Percentiles rank a stretch among this genome's conserved stretches.
Evolutionary conservation across 2,888 invertebrate species (phyloP).

Genomic region (Pristionchus exspectatus): DNA sequence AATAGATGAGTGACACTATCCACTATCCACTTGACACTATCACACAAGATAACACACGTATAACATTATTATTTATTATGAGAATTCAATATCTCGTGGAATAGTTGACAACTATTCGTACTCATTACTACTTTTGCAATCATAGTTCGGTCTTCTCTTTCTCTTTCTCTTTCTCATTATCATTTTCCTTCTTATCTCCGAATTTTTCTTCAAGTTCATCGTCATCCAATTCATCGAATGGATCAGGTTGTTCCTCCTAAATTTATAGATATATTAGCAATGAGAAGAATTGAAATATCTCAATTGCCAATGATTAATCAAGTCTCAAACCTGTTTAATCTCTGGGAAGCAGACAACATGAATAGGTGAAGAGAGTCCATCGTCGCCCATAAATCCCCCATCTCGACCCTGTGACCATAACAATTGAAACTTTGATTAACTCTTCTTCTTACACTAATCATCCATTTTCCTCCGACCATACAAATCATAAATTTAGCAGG

Average conservation of each 20-base stretch:
- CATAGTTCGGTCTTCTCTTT: background rate
- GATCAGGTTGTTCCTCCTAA: conserved; percentile 25
- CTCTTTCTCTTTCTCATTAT: background rate
- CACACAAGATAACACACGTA: background rate
- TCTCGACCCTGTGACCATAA: background rate
- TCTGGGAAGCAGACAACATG: conserved; percentile 23
- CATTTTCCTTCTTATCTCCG: background rate
- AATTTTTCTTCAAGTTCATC: conserved; percentile 1
- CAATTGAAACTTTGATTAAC: background rate
- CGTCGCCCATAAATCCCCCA: background rate
- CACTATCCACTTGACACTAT: conserved; percentile 23
- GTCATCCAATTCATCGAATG: conserved; percentile 40
- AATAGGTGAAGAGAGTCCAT: background rate
- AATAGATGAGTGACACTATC: conserved; percentile 27
- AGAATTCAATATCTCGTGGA: background rate
- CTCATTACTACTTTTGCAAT: background rate
- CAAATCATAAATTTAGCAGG: conserved; percentile 22
- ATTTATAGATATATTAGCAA: background rate
- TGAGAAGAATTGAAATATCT: background rate
- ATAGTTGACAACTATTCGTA: background rate
- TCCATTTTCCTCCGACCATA: conserved; percentile 32
- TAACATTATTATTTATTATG: background rate
- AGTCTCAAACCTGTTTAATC: background rate
- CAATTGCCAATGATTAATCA: background rate
- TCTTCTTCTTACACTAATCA: conserved; percentile 20